Conservation (phyloP, 2,797 vertebrate species). For the Sarcoramphus papa region DNA sequence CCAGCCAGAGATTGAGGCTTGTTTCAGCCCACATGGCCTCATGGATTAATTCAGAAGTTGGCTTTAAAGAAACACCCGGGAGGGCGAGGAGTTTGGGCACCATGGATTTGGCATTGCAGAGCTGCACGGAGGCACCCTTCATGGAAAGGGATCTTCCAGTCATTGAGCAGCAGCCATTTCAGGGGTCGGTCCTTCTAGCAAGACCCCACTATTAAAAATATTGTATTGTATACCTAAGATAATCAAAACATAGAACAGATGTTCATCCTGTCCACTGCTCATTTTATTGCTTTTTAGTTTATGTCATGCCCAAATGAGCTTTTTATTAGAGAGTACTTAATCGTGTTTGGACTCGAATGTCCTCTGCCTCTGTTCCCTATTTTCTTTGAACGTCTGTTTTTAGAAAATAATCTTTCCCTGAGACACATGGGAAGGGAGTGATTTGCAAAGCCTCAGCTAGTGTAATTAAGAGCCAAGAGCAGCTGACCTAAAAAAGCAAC, state of each 20-base stretch:
- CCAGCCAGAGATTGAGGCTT: not conserved
- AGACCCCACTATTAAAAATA: not conserved
- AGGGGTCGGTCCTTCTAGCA: not conserved
- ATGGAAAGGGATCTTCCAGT: not conserved
- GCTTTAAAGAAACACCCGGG: not conserved
- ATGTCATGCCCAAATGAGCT: conserved; percentile 11
- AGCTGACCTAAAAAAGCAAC: not conserved
- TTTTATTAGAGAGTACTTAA: conserved; percentile 35
- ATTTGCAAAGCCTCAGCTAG: not conserved
- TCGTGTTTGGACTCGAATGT: not conserved
- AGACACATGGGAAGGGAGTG: not conserved
- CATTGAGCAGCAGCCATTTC: not conserved
- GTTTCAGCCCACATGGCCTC: not conserved
- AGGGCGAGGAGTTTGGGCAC: not conserved
- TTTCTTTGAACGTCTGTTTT: not conserved
- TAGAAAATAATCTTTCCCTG: conserved; percentile 8
- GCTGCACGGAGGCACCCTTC: not conserved
- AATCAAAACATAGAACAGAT: not conserved
- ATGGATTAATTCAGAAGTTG: not conserved
- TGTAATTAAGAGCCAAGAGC: not conserved
- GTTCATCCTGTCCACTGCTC: not conserved
- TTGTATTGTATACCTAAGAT: not conserved
- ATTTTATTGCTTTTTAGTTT: conserved; percentile 24
- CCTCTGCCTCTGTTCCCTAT: not conserved
- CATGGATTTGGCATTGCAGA: not conserved